Evolutionary conservation across 2,888 invertebrate genomes (phyloP).

Genomic region (Netelia virgata): DNA sequence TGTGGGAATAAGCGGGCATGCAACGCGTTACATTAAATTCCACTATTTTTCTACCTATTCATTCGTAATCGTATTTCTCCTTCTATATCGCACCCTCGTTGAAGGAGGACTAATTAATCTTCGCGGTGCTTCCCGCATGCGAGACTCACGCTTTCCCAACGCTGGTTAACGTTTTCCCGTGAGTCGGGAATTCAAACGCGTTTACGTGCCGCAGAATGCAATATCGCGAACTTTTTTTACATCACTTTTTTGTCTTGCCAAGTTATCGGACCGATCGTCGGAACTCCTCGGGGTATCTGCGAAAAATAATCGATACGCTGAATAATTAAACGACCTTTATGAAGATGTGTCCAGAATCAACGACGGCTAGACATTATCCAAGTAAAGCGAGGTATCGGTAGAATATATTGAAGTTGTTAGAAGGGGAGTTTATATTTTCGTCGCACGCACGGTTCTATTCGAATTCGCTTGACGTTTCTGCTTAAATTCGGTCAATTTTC

Average conservation of each 20-base stretch:
- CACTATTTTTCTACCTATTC: conserved; percentile 68
- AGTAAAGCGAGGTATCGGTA: too few species aligned
- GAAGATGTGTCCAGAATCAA: too few species aligned
- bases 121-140: conserved; percentile 42
- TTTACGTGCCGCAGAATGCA: conserved; percentile 50
- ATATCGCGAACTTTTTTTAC: conserved; percentile 12
- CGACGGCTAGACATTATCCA: too few species aligned
- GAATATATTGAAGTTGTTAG: too few species aligned
- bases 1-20: conserved; percentile 65
- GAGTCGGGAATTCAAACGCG: conserved; percentile 47
- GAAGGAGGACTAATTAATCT: conserved; percentile 66
- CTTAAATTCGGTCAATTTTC: too few species aligned
- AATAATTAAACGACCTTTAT: too few species aligned
- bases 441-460: too few species aligned
- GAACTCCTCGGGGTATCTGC: background rate
- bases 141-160: conserved; percentile 65
- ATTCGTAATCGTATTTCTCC: conserved; percentile 68
- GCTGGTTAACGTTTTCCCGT: conserved; percentile 57
- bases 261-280: background rate
- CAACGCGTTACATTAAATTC: conserved; percentile 66
- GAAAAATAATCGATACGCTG: background rate
- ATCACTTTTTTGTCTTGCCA: background rate
- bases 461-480: too few species aligned
- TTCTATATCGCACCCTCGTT: conserved; percentile 44
- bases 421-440: too few species aligned